Conservation (phyloP, 2,113 vertebrate genomes). For the Etheostoma cragini region DNA sequence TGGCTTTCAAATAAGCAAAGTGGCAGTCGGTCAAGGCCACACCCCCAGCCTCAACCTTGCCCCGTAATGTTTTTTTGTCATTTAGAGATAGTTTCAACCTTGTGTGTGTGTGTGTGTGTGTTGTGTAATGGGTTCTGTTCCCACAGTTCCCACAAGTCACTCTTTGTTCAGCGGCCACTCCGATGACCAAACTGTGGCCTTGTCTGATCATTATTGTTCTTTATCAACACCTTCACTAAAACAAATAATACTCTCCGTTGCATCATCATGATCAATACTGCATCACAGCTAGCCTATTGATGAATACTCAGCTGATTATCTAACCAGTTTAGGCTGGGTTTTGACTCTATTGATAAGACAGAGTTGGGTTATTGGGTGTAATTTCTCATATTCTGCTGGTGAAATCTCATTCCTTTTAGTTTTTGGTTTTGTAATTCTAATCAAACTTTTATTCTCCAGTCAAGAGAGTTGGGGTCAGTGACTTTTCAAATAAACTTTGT, state of each 20-base stretch:
- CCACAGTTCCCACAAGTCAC: slow-evolving; percentile 40
- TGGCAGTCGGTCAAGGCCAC: no score
- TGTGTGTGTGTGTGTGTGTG: background rate
- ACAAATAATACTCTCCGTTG: slow-evolving; percentile 4
- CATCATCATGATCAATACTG: slow-evolving; percentile 17
- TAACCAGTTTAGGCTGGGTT: slow-evolving; percentile 9
- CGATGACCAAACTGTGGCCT: slow-evolving; percentile 37
- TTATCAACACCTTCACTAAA: slow-evolving; percentile 37
- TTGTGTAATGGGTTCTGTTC: slow-evolving; percentile 15
- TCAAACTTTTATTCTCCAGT: background rate
- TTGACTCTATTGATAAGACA: slow-evolving; percentile 35
- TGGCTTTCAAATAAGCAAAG: no score
- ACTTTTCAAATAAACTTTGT: background rate
- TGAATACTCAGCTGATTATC: slow-evolving; percentile 44
- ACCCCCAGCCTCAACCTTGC: no score
- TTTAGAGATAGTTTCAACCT: background rate
- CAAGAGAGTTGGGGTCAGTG: background rate
- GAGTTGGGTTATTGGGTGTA: slow-evolving; percentile 27
- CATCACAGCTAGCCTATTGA: slow-evolving; percentile 30
- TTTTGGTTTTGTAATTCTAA: background rate
- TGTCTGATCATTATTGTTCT: slow-evolving; percentile 16
- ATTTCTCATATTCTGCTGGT: background rate
- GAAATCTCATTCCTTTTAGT: background rate
- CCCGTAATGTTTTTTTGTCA: background rate
- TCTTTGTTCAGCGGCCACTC: slow-evolving; percentile 41